Base-by-base conservation (phyloP, 2,113 vertebrate genomes). In the Phocoena phocoena region DNA sequence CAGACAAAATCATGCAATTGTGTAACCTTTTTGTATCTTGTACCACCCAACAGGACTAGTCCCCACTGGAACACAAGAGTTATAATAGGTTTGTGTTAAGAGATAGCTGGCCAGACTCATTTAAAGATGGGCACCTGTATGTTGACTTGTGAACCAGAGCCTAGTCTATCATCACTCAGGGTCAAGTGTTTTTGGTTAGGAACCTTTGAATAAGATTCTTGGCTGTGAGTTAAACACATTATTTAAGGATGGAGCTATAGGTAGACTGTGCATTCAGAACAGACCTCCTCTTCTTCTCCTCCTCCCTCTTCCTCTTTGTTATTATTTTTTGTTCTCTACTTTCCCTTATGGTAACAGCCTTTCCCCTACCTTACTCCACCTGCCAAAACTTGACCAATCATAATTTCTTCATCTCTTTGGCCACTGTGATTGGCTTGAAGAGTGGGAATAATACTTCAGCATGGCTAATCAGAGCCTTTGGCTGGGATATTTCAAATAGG, bases 21-120 rank as follows among this genome's bases (percentile, higher is more conserved):
- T 96, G 90, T 96, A 96, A 96, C 68, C 89, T 97, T 96, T 98
- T 95, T 96, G 83, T 89, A 62, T 87, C 60, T 88, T 94, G 86
- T 96, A 93, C 92, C 91, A 93, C 31, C 15, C 83, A 92, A 84
- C 13, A 92, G 65, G 88, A 93, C 87, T 47, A 89, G 82, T 68
- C 3, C 31, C 63, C 44, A 60, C 60, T 82, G 94, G 65, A 68
- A 96, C 50, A 81, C 23, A 26, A 70, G 50, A 8, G 28, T 96
- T 71, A 31, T 65, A 80, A 93, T n/a, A 93, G 58, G 36, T 44
- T 95, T 33, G 21, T 73, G 8, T 80, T 80, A 91, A 91, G 70
- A 86, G 82, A 68, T 3, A 82, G 71, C 5, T 77, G 53, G 5
- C 20, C 44, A 85, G 58, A 71, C 15, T 60, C 20, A 55, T 44